Evolutionary conservation across 2,888 invertebrate genomes (phyloP).

Genomic region (Morpho deidamia): DNA sequence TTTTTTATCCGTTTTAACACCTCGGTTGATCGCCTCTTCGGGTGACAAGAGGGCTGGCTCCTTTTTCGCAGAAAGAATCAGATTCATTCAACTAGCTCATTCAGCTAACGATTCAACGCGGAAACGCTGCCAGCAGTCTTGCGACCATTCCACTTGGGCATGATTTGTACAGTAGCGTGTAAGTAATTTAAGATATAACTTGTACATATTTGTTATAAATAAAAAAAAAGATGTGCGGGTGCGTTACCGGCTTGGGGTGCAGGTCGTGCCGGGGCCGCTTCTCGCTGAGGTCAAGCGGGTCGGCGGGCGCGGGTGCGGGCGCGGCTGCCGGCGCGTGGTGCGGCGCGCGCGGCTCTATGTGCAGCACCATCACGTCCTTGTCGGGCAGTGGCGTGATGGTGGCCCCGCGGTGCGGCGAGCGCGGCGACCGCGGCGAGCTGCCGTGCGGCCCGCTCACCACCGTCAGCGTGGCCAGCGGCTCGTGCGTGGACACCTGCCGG

Average conservation of each 20-base stretch:
- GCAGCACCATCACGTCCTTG: slow-evolving; percentile 80
- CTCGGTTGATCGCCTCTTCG: no score
- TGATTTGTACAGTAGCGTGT: no score
- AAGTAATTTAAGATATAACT: no score
- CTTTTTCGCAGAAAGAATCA: no score
- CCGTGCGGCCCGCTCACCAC: slow-evolving; percentile 75
- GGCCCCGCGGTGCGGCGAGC: slow-evolving; percentile 61
- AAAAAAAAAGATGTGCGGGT: not conserved
- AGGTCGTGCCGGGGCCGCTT: slow-evolving; percentile 79
- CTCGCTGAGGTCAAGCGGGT: slow-evolving; percentile 85
- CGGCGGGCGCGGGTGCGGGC: slow-evolving; percentile 60
- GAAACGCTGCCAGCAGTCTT: no score
- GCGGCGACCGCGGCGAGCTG: slow-evolving; percentile 45
- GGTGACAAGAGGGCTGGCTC: no score
- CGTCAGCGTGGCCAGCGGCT: slow-evolving; percentile 82
- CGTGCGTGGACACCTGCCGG: slow-evolving; percentile 57
- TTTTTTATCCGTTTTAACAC: no score
- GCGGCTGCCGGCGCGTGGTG: slow-evolving; percentile 82
- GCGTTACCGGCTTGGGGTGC: slow-evolving; percentile 47
- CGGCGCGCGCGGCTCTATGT: slow-evolving; percentile 65
- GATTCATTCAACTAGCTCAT: no score
- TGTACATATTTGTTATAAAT: no score
- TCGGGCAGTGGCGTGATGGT: slow-evolving; percentile 81
- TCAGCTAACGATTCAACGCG: no score
- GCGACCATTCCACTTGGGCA: no score